phyloP scores from a whole-genome alignment of 2,113 vertebrate species.

The Pteronura brasiliensis region DNA sequence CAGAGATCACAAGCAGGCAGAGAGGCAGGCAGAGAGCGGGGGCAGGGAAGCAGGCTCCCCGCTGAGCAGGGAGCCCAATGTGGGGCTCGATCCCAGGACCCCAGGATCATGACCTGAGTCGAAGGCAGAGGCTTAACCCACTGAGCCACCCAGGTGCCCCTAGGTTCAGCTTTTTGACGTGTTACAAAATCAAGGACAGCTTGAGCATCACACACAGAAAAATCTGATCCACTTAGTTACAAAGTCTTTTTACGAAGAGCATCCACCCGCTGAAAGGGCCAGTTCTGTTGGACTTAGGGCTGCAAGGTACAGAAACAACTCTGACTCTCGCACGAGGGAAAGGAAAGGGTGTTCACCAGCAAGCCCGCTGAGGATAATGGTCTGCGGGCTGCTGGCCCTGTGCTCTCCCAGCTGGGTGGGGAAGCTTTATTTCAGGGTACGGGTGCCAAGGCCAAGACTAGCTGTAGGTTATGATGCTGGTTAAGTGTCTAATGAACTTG shows the following conservation, averaged over 20 bases:
- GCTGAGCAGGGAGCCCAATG: too few species aligned
- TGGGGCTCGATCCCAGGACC: too few species aligned
- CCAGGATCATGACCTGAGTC: too few species aligned
- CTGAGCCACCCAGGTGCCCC: too few species aligned
- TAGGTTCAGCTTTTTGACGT: not conserved
- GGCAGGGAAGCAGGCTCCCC: too few species aligned
- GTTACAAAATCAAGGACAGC: not conserved
- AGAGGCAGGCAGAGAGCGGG: too few species aligned
- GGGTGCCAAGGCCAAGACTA: not conserved
- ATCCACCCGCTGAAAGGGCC: not conserved
- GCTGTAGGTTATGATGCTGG: not conserved
- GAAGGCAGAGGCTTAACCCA: too few species aligned
- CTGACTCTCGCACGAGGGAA: accelerated
- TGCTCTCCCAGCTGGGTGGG: not conserved
- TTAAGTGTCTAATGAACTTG: not conserved
- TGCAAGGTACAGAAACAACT: not conserved
- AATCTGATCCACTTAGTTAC: not conserved
- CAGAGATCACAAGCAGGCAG: too few species aligned
- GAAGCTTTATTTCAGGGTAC: not conserved
- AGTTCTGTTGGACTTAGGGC: not conserved
- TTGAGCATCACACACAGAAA: not conserved
- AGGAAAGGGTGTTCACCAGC: not conserved
- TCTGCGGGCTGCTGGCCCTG: not conserved
- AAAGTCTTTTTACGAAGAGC: not conserved
- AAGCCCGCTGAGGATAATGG: not conserved